phyloP scores from a whole-genome alignment of 2,113 vertebrate genomes.

The Jaculus jaculus region DNA sequence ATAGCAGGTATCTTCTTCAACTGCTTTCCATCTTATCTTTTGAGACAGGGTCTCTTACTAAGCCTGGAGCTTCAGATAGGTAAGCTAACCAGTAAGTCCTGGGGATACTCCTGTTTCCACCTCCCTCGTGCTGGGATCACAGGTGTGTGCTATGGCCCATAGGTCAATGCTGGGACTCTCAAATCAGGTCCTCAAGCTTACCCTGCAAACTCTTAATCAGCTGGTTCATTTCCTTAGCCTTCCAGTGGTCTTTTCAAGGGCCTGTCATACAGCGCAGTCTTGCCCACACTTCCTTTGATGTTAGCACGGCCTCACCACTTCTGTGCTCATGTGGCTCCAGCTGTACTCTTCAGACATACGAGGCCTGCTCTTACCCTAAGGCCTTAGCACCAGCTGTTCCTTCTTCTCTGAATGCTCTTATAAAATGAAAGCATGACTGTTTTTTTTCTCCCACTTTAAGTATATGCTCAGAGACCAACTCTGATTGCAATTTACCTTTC shows the following conservation, averaged over 20 bases:
- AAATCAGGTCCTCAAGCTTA: too few relatives aligned
- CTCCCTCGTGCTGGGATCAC: too few relatives aligned
- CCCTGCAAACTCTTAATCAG: too few relatives aligned
- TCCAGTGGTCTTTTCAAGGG: neutral
- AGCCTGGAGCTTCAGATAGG: too few relatives aligned
- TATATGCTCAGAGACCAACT: neutral
- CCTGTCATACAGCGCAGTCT: neutral
- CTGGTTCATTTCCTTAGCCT: too few relatives aligned
- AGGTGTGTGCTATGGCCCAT: too few relatives aligned
- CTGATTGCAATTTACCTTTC: neutral
- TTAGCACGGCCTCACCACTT: neutral
- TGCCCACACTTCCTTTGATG: neutral
- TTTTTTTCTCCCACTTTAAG: neutral
- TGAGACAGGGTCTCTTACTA: too few relatives aligned
- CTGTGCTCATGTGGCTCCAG: neutral
- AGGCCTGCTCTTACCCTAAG: rapidly evolving
- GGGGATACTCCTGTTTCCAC: too few relatives aligned
- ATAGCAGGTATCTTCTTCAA: too few relatives aligned
- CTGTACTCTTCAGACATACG: neutral
- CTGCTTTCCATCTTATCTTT: too few relatives aligned
- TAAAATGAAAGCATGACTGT: neutral
- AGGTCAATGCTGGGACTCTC: too few relatives aligned
- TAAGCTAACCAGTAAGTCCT: too few relatives aligned
- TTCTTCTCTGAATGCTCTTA: neutral
- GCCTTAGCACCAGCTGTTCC: neutral